These are phyloP conservation scores for Steinernema khuongi DNA, from an alignment of 1,140 invertebrate species.

Conservation along the genomic window DNA sequence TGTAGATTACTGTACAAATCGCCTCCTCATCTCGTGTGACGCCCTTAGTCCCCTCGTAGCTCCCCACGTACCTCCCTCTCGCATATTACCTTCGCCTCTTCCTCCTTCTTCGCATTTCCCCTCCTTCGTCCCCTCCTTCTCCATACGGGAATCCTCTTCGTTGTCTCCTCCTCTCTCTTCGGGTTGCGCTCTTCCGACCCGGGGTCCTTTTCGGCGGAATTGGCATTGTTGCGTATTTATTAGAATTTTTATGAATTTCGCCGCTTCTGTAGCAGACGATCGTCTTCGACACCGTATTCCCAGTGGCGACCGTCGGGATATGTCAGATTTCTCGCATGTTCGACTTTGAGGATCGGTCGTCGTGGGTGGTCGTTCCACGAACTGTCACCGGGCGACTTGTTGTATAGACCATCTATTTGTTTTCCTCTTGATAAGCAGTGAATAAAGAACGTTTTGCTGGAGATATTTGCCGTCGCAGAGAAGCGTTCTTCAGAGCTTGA, in stretches of 20 bases:
- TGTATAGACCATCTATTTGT: background rate
- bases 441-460: background rate
- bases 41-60: background rate
- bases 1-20: constrained; percentile 15
- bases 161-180: constrained; percentile 2
- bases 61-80: background rate
- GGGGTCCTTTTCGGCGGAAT: constrained; percentile 9
- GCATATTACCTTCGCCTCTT: background rate
- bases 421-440: background rate
- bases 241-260: background rate
- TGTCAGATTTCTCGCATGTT: no score
- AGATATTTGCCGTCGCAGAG: background rate
- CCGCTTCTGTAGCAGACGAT: no score
- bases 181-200: constrained; percentile 9
- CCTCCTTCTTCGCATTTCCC: background rate
- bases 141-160: background rate
- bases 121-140: background rate
- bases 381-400: background rate
- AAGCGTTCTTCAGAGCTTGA: background rate
- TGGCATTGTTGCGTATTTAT: background rate
- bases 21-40: background rate
- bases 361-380: background rate
- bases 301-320: no score
- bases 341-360: background rate
- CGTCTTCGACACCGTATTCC: no score